Conservation (phyloP, 2,888 invertebrate species). For the Ochropleura leucogaster region DNA sequence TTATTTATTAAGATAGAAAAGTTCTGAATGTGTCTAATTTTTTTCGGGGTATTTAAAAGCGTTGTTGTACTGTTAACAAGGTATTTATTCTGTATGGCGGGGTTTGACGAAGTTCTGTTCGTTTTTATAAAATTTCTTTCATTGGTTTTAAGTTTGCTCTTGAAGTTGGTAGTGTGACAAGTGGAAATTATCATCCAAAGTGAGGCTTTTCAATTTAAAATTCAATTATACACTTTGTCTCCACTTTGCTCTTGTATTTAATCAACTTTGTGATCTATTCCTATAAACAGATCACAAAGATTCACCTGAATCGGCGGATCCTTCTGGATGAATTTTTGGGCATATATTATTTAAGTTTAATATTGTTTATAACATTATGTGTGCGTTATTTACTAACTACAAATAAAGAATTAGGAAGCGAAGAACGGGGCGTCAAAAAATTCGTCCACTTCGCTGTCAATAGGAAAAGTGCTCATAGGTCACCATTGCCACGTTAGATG, state of each 20-base stretch:
- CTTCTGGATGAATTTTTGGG: too few relatives aligned
- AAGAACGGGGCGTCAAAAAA: too few relatives aligned
- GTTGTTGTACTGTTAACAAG: constrained; percentile 44
- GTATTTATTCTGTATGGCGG: constrained; percentile 6
- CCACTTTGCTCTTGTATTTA: background rate
- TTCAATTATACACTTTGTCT: background rate
- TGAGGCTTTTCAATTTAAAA: background rate
- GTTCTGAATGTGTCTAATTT: constrained; percentile 55
- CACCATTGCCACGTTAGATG: too few relatives aligned
- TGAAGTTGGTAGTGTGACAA: background rate
- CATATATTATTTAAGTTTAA: too few relatives aligned
- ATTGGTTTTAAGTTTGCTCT: background rate
- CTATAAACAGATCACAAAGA: too few relatives aligned
- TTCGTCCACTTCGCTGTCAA: too few relatives aligned
- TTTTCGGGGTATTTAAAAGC: constrained; percentile 51
- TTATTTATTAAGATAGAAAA: constrained; percentile 68
- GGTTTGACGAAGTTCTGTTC: background rate
- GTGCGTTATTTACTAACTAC: too few relatives aligned
- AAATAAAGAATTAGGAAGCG: too few relatives aligned
- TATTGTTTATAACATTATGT: too few relatives aligned
- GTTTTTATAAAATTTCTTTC: background rate
- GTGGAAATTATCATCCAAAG: background rate
- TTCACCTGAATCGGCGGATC: too few relatives aligned
- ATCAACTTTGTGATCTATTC: background rate
- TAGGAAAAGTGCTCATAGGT: too few relatives aligned